Conservation (phyloP, 1,140 invertebrate genomes). For the Coboldia fuscipes region DNA sequence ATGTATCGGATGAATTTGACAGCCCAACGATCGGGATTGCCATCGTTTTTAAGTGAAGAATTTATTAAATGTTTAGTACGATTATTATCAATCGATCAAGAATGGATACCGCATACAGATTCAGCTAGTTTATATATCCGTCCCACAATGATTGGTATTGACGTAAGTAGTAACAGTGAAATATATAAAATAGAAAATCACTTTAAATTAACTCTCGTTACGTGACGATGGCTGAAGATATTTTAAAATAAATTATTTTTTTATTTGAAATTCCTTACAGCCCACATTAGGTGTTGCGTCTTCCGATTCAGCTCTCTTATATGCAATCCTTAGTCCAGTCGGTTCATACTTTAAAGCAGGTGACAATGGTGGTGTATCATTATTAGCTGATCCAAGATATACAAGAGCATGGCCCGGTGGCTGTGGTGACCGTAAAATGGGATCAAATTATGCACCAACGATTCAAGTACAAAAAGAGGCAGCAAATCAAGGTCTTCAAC, state of each 20-base stretch:
- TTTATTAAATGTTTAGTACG: constrained; percentile 71
- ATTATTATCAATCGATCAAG: constrained; percentile 78
- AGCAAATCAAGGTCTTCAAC: constrained; percentile 59
- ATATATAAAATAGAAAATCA: background rate
- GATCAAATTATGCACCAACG: constrained; percentile 80
- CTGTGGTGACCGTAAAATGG: constrained; percentile 85
- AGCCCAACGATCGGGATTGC: constrained; percentile 65
- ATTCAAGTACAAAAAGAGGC: constrained; percentile 67
- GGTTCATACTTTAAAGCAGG: constrained; percentile 71
- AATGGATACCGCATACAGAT: constrained; percentile 89
- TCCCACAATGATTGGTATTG: constrained; percentile 90
- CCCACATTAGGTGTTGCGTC: constrained; percentile 73
- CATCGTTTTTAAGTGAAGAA: constrained; percentile 75
- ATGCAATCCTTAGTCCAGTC: constrained; percentile 79
- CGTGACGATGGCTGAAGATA: background rate
- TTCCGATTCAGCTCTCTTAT: constrained; percentile 70
- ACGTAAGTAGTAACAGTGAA: constrained; percentile 40
- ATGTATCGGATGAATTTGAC: constrained; percentile 82
- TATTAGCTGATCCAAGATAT: constrained; percentile 28
- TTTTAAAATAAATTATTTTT: background rate
- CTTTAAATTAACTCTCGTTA: no score
- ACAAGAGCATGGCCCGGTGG: constrained; percentile 86
- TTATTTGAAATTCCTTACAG: constrained; percentile 25
- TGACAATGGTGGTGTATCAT: constrained; percentile 43
- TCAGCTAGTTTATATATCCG: constrained; percentile 84